These are phyloP conservation scores for Sapayoa aenigma DNA, from an alignment of 2,113 vertebrate species.

Conservation along the genomic window DNA sequence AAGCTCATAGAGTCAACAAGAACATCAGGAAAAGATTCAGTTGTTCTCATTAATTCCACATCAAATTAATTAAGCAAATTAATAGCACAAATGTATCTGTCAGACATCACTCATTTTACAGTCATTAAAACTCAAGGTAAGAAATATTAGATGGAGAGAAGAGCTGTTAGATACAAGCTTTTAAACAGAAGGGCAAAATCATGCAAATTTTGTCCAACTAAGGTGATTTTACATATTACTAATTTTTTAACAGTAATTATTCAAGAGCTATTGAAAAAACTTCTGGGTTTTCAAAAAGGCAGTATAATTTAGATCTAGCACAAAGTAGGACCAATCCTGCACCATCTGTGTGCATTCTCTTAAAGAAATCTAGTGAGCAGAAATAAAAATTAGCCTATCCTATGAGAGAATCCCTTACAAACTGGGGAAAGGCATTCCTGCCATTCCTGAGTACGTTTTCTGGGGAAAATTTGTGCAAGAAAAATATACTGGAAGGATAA, in stretches of 20 bases:
- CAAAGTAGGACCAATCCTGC: not conserved
- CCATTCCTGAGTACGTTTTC: not conserved
- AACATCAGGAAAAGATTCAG: not conserved
- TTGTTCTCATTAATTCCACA: not conserved
- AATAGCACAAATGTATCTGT: not conserved
- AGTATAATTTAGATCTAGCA: not conserved
- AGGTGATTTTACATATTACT: not conserved
- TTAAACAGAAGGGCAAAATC: not conserved
- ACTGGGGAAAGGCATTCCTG: not conserved
- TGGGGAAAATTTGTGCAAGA: not conserved
- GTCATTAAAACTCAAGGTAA: not conserved
- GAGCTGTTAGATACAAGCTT: not conserved
- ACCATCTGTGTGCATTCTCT: not conserved
- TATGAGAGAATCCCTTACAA: not conserved
- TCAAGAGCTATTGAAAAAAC: not conserved
- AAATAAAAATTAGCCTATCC: not conserved
- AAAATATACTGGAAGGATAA: not conserved
- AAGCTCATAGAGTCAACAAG: not conserved
- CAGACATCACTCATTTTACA: not conserved
- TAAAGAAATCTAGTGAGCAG: not conserved
- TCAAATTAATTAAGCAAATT: not conserved
- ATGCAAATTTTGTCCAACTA: not conserved
- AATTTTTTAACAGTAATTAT: not conserved
- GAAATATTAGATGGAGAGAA: not conserved
- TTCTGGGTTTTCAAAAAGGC: not conserved